Evolutionary conservation across 2,888 invertebrate genomes (phyloP).

Genomic region (Lutraria lutraria): DNA sequence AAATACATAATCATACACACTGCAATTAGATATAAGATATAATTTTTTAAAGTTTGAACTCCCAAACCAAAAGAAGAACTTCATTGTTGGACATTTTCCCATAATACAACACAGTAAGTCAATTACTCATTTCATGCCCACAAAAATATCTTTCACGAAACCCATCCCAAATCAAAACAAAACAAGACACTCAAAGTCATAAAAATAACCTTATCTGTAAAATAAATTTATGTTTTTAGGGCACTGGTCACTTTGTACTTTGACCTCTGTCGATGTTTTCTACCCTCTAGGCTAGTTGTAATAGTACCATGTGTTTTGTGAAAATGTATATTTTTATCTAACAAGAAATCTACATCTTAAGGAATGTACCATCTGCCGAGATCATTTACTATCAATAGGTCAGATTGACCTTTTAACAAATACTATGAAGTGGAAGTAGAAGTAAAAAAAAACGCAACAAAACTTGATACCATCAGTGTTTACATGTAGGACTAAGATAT

Average conservation of each 20-base stretch:
- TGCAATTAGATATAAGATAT: no score
- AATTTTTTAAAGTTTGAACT: no score
- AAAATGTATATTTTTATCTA: constrained; percentile 45
- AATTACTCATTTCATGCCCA: background rate
- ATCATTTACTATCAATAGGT: constrained; percentile 1
- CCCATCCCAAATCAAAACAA: constrained; percentile 8
- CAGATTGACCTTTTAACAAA: constrained; percentile 12
- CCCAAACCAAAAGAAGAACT: no score
- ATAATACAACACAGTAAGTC: no score
- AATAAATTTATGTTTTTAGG: constrained; percentile 22
- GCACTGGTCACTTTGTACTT: constrained; percentile 26
- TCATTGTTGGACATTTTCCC: no score
- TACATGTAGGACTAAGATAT: no score
- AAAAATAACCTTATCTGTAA: constrained; percentile 4
- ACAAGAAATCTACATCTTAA: constrained; percentile 29
- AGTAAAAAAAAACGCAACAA: no score
- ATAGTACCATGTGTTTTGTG: constrained; percentile 39
- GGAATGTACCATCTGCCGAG: background rate
- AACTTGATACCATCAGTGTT: no score
- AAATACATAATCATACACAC: no score
- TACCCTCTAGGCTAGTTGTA: constrained; percentile 14
- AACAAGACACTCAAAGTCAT: constrained; percentile 12
- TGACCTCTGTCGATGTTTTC: background rate
- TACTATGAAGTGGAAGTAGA: background rate
- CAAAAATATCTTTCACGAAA: background rate